Evolutionary conservation across 2,888 invertebrate species (phyloP), one percentile per base, ranked within the genome.

Genomic region (Bellardia pandia): DNA sequence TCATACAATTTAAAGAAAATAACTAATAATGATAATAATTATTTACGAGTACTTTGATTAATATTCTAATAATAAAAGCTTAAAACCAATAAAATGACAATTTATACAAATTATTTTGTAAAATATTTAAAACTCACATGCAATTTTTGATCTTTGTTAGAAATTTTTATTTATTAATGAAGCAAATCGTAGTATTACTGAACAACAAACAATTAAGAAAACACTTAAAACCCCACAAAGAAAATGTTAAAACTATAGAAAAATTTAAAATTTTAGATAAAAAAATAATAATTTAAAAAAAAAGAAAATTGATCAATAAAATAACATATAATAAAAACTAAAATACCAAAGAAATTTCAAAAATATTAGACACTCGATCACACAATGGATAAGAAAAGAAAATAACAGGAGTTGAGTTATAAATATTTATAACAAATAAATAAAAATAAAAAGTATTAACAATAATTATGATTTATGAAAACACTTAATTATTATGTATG

Each of bases 71-170:
- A 23, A 9, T 14, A 68, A 58, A 62, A 75, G 64, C 4, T 45
- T 33, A 76, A 64, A 68, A 74, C 16, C 4, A 48, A 40, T 9
- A 80, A 80, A n/a, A 77, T 68, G 30, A 86, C 86, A 86, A 86
- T 84, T 86, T 86, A 86, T 84, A 84, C 86, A 86, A 86, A 86
- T 86, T 86, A 86, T 84, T 86, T 86, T 72, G 72, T 86, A 80
- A 80, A 86, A 72, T 64, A 72, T 23, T 72, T 86, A 45, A 66
- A 74, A 60, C 16, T 78, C 48, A 14, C 6, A 40, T 45, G 56
- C 14, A 58, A 51, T 66, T 64, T 72, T 58, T 42, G 14, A 4
- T 68, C 40, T 66, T 74, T 11, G 2, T 33, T 64, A 45, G 30
- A 58, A 33, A 56, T 71, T 64, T 66, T 66, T 42, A 30, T 74